Evolutionary conservation across 2,888 invertebrate genomes (phyloP), one percentile per base, ranked within the genome.

Genomic region (Conistra vaccinii): DNA sequence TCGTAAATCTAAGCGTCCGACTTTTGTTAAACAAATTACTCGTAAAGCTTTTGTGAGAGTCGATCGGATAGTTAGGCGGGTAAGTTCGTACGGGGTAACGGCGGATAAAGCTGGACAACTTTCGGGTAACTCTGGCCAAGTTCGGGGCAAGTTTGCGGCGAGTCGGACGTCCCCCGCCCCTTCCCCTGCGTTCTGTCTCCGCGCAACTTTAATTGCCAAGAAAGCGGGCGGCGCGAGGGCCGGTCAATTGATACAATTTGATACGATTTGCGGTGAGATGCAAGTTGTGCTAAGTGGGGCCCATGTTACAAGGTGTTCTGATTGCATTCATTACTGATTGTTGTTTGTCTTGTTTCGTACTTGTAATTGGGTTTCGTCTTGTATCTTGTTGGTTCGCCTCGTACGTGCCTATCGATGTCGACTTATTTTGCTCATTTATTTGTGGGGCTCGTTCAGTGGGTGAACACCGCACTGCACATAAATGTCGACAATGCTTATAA

Each of bases 131-230:
- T 87, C 78, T 82, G 77, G 74, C 81, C 74, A 80, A 85, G 80
- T 85, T 85, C 80, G 76, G 73, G 76, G 81, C 84, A 89, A 92
- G 90, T 92, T 92, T 90, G 91, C 86, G 90, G 91, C 86, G 82
- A 84, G 83, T 78, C 85, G 78, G 69, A 51, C 70, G 51, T 17
- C 76, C 76, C 76, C 14, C 69, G 68, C 70, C 78, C 75, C 53
- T 39, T 53, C 63, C 61, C 48, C 61, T 61, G 45, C 90, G 89
- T 89, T 90, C 90, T 92, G 91, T 93, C 90, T 88, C 90, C 87
- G 92, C 88, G 87, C 87, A 94, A 94, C 91, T 94, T 94, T 94
- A 94, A 95, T 94, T 94, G 94, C 92, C 87, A 89, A 92, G 92
- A 90, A 92, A 91, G 89, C 84, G 86, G 86, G 88, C 85, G 87